Conservation (phyloP, 2,888 invertebrate species). For the Parnassius mnemosyne region DNA sequence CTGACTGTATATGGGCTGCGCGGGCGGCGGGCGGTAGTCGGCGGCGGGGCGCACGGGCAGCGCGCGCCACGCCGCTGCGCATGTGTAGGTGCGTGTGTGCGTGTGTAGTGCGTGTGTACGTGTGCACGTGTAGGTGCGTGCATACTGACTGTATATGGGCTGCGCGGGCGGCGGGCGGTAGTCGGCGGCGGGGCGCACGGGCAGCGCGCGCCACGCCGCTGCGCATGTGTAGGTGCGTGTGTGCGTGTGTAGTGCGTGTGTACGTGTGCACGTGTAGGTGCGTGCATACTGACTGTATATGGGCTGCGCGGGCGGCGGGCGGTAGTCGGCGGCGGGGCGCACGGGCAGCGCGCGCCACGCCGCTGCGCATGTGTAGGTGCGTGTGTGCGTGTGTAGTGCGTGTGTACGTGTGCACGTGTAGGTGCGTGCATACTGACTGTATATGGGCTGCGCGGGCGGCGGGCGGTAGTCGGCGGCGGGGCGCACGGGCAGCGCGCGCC, state of each 20-base stretch:
- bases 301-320: conserved; percentile 69
- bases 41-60: conserved; percentile 81
- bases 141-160: conserved; percentile 64
- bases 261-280: conserved; percentile 16
- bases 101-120: background rate
- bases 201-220: conserved; percentile 90
- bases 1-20: conserved; percentile 68
- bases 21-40: conserved; percentile 68
- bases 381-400: background rate
- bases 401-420: conserved; percentile 15
- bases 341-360: conserved; percentile 92
- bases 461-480: conserved; percentile 63
- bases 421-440: conserved; percentile 50
- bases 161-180: conserved; percentile 70
- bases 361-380: conserved; percentile 52
- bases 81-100: too few relatives aligned
- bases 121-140: conserved; percentile 12
- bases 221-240: conserved; percentile 49
- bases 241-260: background rate
- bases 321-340: conserved; percentile 60
- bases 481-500: conserved; percentile 89
- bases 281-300: conserved; percentile 57
- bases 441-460: conserved; percentile 67
- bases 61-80: conserved; percentile 89
- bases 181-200: conserved; percentile 74